Percentiles rank a stretch among this genome's conserved stretches.
These are phyloP conservation scores for Drosophila koepferae DNA, from an alignment of 2,888 invertebrate genomes.

Conservation along the genomic window DNA sequence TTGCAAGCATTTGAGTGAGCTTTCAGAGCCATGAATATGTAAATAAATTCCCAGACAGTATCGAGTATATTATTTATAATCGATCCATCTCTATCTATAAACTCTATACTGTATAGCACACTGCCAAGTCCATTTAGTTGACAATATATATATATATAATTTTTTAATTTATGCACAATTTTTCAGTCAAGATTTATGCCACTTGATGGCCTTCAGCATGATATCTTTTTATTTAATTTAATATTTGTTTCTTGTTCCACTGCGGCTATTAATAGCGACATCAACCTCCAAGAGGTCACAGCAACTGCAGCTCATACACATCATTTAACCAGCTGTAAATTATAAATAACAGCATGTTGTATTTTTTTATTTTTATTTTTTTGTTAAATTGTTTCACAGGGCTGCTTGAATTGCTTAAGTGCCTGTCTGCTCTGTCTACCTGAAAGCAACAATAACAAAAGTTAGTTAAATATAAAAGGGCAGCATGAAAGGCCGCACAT, in stretches of 20 bases:
- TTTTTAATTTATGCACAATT: slow-evolving; percentile 32
- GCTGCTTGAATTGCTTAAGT: slow-evolving; percentile 57
- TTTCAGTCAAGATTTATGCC: slow-evolving; percentile 65
- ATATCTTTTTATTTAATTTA: slow-evolving; percentile 40
- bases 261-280: slow-evolving; percentile 61
- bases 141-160: background rate
- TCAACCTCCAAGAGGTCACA: slow-evolving; percentile 58
- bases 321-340: slow-evolving; percentile 49
- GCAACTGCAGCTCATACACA: slow-evolving; percentile 42
- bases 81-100: background rate
- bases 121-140: background rate
- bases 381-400: slow-evolving; percentile 59
- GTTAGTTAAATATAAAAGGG: slow-evolving; percentile 19
- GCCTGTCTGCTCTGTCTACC: slow-evolving; percentile 19
- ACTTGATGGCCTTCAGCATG: slow-evolving; percentile 67
- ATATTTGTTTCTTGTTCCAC: slow-evolving; percentile 40
- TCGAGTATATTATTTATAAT: slow-evolving; percentile 1
- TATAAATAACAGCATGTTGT: slow-evolving; percentile 43
- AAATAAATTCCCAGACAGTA: slow-evolving; percentile 19
- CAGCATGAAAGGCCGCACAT: slow-evolving; percentile 28
- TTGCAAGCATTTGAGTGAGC: background rate
- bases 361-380: slow-evolving; percentile 27
- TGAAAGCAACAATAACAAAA: background rate
- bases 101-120: background rate
- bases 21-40: slow-evolving; percentile 15